Evolutionary conservation across 2,113 vertebrate species (phyloP).

Genomic region (Cryptomyrus ogoouensis): DNA sequence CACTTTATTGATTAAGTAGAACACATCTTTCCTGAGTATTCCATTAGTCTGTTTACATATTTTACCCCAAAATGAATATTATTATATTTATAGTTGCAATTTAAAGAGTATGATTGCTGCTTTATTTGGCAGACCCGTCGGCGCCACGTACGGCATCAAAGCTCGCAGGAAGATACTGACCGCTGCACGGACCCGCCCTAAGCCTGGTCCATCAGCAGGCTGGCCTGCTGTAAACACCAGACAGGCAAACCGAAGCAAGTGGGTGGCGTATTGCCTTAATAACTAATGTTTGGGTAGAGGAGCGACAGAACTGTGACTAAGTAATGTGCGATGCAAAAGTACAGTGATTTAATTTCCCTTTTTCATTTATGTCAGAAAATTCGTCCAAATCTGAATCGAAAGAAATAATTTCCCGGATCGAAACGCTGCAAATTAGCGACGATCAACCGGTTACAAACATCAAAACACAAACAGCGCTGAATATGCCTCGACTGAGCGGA

Average conservation of each 20-base stretch:
- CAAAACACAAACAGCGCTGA: background rate
- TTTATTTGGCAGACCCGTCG: background rate
- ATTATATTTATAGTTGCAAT: background rate
- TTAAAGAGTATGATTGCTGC: background rate
- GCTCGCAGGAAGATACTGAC: background rate
- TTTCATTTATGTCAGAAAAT: background rate
- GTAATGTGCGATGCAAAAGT: background rate
- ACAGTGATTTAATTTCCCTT: background rate
- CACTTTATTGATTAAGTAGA: background rate
- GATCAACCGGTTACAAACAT: background rate
- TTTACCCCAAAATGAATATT: background rate
- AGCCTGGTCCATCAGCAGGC: background rate
- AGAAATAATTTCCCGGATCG: background rate
- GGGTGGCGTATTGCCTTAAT: background rate
- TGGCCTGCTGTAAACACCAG: background rate
- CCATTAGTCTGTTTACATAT: background rate
- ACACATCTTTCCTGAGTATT: background rate
- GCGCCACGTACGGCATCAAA: background rate
- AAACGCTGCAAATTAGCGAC: background rate
- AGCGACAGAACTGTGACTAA: background rate
- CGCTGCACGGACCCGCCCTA: background rate
- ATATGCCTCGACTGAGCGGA: background rate
- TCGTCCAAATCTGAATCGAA: background rate
- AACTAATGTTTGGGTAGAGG: background rate
- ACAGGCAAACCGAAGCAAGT: background rate